phyloP scores from a whole-genome alignment of 2,113 vertebrate genomes.

The Chinchilla lanigera region DNA sequence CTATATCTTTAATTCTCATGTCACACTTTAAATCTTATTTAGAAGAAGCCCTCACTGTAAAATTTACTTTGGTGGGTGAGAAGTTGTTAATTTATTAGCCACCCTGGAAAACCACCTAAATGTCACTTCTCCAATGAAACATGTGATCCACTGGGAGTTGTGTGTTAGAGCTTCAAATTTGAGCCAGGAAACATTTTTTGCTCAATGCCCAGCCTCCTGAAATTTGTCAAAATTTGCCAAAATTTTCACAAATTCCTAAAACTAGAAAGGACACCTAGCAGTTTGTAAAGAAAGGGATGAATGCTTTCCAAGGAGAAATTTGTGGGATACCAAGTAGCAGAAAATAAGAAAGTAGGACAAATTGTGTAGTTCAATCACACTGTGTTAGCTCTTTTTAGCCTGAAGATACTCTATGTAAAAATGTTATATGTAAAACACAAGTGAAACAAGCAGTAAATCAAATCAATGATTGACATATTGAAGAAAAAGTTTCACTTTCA shows the following conservation, averaged over 20 bases:
- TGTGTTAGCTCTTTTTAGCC: not conserved
- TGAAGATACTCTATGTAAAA: not conserved
- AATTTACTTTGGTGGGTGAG: not conserved
- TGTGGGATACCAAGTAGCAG: conserved; percentile 41
- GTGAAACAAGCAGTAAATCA: conserved; percentile 27
- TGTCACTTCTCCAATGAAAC: not conserved
- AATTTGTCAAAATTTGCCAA: not conserved
- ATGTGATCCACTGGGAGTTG: not conserved
- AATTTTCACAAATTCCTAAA: conserved; percentile 3
- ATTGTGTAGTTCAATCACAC: not conserved
- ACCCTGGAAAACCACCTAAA: not conserved
- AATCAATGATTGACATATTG: not conserved
- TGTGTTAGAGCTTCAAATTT: not conserved
- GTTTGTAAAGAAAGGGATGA: not conserved
- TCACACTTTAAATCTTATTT: not conserved
- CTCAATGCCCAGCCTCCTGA: not conserved
- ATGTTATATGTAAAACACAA: not conserved
- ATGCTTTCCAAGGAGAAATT: conserved; percentile 45
- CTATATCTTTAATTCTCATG: not conserved
- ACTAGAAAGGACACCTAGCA: not conserved
- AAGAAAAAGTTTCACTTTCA: not conserved
- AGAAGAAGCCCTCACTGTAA: not conserved
- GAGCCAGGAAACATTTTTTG: not conserved
- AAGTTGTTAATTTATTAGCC: not conserved
- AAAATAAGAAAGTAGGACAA: conserved; percentile 32